phyloP scores from a whole-genome alignment of 2,797 vertebrate species.

The Tenualosa ilisha region DNA sequence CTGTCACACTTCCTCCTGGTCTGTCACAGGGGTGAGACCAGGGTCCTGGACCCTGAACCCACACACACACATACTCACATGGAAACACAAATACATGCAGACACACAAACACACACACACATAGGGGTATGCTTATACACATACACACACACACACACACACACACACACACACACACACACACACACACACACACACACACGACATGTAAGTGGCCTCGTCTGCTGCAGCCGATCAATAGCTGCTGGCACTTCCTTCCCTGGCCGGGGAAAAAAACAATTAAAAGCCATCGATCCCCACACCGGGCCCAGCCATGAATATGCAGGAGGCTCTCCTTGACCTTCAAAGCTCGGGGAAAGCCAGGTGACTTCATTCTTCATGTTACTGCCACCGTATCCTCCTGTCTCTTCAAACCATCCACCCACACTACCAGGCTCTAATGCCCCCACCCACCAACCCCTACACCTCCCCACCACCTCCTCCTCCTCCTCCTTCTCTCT shows the following conservation, averaged over 20 bases:
- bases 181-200: constrained; percentile 34
- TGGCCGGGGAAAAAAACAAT: constrained; percentile 99
- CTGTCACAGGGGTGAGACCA: constrained; percentile 64
- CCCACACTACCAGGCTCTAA: constrained; percentile 25
- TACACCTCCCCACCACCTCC: not conserved
- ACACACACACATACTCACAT: not conserved
- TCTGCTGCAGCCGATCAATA: constrained; percentile 85
- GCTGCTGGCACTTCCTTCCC: constrained; percentile 95
- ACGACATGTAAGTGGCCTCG: constrained; percentile 65
- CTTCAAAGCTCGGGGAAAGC: constrained; percentile 87
- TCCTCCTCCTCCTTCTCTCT: not conserved
- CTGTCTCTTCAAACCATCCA: constrained; percentile 62
- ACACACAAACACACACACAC: constrained; percentile 18
- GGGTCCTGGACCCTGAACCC: constrained; percentile 20
- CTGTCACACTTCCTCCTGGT: constrained; percentile 82
- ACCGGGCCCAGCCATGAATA: constrained; percentile 88
- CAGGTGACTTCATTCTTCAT: constrained; percentile 85
- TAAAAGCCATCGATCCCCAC: constrained; percentile 95
- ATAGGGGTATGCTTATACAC: not conserved
- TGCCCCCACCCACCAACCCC: not conserved
- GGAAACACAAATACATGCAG: not conserved
- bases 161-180: constrained; percentile 40
- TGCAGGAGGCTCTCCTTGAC: constrained; percentile 98
- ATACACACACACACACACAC: constrained; percentile 47
- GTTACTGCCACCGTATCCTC: constrained; percentile 70